Evolutionary conservation across 2,113 vertebrate species (phyloP), one percentile per base, ranked within the genome.

Genomic region (Crypturellus undulatus): DNA sequence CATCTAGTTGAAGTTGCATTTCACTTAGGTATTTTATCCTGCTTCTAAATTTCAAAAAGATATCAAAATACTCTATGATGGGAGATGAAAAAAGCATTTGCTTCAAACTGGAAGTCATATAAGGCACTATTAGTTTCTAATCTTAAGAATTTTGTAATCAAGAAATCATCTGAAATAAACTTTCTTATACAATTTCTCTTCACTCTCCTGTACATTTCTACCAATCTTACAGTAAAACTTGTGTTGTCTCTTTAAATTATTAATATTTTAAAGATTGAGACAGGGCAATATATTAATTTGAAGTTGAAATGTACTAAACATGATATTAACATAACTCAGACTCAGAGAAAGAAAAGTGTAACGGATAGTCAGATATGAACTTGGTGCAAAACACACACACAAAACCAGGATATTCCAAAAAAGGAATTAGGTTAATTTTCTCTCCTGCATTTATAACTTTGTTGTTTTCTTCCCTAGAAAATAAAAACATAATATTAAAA

Each of bases 1-100:
- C 3, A 1, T 0, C 18, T 32, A 17, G 8, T 42, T 81, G 6
- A 30, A 0, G 0, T 13, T 56, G 7, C 24, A 36, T 80, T 62
- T 5, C 7, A 59, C 19, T 85, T 25, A 68, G n/a, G 2, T 72
- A 51, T 43, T 80, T 77, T 47, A 71, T 1, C 2, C 7, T 71
- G 47, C 18, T 72, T 84, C 75, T 38, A 87, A 73, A 60, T 68
- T 62, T 85, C 17, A 60, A 79, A 71, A 76, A 21, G 2, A 59
- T 8, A 24, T 91, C 25, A 78, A 73, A 87, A 81, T 42, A 62
- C 9, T 52, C 13, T 11, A n/a, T 32, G 16, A 5, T 17, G 7
- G 49, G 14, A 68, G 25, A 76, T 19, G 25, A 60, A 65, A 87
- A 56, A 60, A 82, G 6, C 10, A 71, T 43, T 0, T 34, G 91